Evolutionary conservation across 1,140 invertebrate genomes (phyloP), one percentile per base, ranked within the genome.

Genomic region (Saccostrea echinata): DNA sequence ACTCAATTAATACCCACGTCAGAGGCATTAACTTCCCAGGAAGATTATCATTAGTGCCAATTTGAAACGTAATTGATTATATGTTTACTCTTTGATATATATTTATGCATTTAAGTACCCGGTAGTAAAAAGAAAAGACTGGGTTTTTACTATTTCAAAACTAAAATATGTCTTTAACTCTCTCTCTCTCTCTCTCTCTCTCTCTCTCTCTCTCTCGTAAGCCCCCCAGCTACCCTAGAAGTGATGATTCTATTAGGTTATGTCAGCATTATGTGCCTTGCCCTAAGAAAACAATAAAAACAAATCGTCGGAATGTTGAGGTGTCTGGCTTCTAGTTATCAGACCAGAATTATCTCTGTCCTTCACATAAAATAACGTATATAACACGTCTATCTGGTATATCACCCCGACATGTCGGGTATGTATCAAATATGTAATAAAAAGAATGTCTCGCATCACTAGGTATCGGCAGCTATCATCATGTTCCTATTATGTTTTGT

Each of bases 281-380:
- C 27, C 27, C 16, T 16, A 1, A 12, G 30, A 71, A 71, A 16
- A 71, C 68, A 71, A 71, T 71, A 33, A 33, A n/a, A 71, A 71
- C 68, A 30, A 71, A 30, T 30, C 30, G 16, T 30, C 30, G 27
- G 68, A 71, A 71, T 71, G 68, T 16, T 30, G 30, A 13, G 27
- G 68, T 71, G 68, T 71, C 27, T 30, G 68, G 24, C 9, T 27
- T 33, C 24, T 71, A 27, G 27, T 71, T 71, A 71, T 71, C 68
- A 33, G 68, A 71, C 68, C 68, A 71, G 68, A 71, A 71, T 71
- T 71, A 71, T 71, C 68, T 71, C 68, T 71, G 68, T 71, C 24
- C 13, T 30, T 71, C 27, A 13, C 68, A 30, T 30, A 13, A 30
- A 71, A 71, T 71, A 18, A 9, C 27, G 27, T 71, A 33, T 30